Conservation (phyloP, 2,113 vertebrate species). For the Brienomyrus brachyistius region DNA sequence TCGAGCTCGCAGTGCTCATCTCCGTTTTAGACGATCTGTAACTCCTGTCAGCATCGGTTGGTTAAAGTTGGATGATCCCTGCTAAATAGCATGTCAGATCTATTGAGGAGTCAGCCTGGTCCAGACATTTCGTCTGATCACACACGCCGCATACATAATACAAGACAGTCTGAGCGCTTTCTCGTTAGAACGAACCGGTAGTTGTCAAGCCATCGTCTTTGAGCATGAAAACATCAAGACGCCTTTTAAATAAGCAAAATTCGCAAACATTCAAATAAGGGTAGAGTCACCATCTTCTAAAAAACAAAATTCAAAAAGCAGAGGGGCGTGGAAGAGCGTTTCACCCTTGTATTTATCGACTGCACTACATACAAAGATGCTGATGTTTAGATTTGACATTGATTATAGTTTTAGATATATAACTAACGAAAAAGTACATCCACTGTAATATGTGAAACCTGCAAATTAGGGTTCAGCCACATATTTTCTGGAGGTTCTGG, state of each 20-base stretch:
- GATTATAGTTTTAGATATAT: background rate
- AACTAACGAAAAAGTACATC: background rate
- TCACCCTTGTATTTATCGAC: background rate
- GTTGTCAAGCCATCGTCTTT: background rate
- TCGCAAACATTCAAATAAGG: background rate
- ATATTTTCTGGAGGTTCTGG: background rate
- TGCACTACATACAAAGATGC: background rate
- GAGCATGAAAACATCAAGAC: background rate
- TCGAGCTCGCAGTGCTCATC: background rate
- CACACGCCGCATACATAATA: background rate
- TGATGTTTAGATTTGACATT: background rate
- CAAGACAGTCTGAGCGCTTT: background rate
- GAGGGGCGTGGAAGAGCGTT: background rate
- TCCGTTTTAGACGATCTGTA: background rate
- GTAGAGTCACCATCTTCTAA: background rate
- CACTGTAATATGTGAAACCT: background rate
- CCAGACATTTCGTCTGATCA: background rate
- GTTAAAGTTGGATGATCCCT: background rate
- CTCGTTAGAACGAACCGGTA: background rate
- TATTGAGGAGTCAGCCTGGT: background rate
- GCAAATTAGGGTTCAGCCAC: background rate
- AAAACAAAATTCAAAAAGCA: background rate
- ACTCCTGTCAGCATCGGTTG: background rate
- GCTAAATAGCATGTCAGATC: background rate
- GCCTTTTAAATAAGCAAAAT: background rate